Conservation (phyloP, 1,140 invertebrate genomes). For the Diorhabda elongata region DNA sequence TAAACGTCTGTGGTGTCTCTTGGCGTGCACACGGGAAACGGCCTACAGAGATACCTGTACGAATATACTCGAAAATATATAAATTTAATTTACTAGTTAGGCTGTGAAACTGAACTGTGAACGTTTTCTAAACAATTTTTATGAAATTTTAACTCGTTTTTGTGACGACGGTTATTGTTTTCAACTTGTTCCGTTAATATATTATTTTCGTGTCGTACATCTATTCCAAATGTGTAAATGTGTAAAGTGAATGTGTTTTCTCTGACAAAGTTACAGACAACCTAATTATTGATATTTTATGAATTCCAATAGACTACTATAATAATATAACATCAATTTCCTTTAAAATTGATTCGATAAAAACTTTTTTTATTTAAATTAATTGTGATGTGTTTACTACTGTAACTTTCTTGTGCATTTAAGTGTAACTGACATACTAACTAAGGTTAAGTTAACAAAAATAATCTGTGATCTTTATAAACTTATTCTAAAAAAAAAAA, state of each 20-base stretch:
- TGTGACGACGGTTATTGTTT: slow-evolving; percentile 9
- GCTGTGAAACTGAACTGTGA: slow-evolving; percentile 22
- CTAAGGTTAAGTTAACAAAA: slow-evolving; percentile 28
- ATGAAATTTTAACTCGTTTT: slow-evolving; percentile 14
- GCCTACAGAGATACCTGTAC: slow-evolving; percentile 35
- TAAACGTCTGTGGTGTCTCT: slow-evolving; percentile 43
- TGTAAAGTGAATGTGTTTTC: slow-evolving; percentile 25
- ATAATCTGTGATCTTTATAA: slow-evolving; percentile 18
- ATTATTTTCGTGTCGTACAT: slow-evolving; percentile 9
- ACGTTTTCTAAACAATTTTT: slow-evolving; percentile 18
- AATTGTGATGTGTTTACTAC: slow-evolving; percentile 21
- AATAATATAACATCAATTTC: slow-evolving; percentile 3
- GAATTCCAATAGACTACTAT: neutral
- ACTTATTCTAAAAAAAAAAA: slow-evolving; percentile 7
- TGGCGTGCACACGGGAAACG: slow-evolving; percentile 32
- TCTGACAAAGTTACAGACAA: neutral
- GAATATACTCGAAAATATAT: slow-evolving; percentile 30
- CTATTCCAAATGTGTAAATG: slow-evolving; percentile 6
- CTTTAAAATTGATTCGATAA: neutral
- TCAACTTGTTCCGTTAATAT: neutral
- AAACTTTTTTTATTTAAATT: neutral
- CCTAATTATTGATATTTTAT: slow-evolving; percentile 6
- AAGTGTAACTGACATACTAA: slow-evolving; percentile 7
- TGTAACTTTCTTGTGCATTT: slow-evolving; percentile 13
- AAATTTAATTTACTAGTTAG: slow-evolving; percentile 18